Conservation (phyloP, 2,888 invertebrate genomes). For the Tiliacea aurago region DNA sequence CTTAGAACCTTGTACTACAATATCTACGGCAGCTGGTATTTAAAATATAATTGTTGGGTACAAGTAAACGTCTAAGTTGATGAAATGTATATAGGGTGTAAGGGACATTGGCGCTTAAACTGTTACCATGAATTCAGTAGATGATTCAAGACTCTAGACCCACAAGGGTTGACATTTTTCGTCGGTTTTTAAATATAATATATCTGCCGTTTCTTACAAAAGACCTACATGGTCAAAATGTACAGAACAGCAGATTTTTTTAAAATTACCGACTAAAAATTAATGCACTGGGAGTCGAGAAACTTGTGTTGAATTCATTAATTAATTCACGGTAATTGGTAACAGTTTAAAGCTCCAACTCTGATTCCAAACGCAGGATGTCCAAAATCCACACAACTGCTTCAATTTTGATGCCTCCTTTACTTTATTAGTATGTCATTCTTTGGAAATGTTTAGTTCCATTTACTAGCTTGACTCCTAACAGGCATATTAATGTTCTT, state of each 20-base stretch:
- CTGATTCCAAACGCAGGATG: background rate
- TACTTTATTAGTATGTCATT: background rate
- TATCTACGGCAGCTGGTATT: background rate
- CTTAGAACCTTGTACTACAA: background rate
- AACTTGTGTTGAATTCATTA: background rate
- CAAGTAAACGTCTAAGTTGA: background rate
- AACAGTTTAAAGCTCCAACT: no score
- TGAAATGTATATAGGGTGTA: background rate
- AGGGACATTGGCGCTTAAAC: background rate
- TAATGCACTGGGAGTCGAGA: background rate
- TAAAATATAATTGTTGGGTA: background rate
- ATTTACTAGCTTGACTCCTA: constrained; percentile 9
- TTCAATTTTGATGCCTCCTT: background rate
- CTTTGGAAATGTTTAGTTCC: background rate
- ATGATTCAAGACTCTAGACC: background rate
- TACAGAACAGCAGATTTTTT: background rate
- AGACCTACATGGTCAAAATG: background rate
- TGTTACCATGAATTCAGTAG: background rate
- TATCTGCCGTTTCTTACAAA: background rate
- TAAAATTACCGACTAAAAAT: background rate
- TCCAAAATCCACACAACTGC: background rate
- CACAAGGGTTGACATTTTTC: background rate
- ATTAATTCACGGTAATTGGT: background rate
- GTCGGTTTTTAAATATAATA: background rate
- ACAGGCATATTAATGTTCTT: constrained; percentile 45